These are phyloP conservation scores for Neosilurus hyrtlii DNA, from an alignment of 2,797 vertebrate species.

Conservation along the genomic window DNA sequence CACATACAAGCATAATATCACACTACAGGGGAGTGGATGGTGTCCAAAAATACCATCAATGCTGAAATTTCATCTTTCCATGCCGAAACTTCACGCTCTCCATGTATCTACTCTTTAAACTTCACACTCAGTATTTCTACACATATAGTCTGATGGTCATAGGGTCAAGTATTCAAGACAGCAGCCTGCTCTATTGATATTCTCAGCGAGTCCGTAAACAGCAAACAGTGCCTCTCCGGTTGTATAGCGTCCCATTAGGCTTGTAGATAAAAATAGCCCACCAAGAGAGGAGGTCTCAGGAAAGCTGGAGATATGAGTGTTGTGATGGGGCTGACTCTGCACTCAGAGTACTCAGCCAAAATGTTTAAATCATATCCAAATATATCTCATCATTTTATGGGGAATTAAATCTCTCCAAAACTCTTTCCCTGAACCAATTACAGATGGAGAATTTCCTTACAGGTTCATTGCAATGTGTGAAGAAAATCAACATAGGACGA, in stretches of 20 bases:
- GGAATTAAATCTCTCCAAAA: conserved; percentile 14
- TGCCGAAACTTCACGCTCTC: neutral
- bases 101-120: conserved; percentile 5
- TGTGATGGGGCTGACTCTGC: conserved; percentile 40
- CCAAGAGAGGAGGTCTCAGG: conserved; percentile 63
- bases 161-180: conserved; percentile 46
- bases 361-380: conserved; percentile 35
- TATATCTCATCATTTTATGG: conserved; percentile 24
- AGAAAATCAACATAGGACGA: neutral
- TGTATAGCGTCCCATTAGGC: conserved; percentile 67
- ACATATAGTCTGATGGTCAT: conserved; percentile 9
- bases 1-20: neutral
- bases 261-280: conserved; percentile 69
- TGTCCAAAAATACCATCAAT: neutral
- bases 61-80: neutral
- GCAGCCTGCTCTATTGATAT: conserved; percentile 47
- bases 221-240: conserved; percentile 62
- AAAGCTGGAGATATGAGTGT: conserved; percentile 64
- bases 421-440: conserved; percentile 23
- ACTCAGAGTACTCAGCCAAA: conserved; percentile 31
- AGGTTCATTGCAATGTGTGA: neutral
- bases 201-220: conserved; percentile 51
- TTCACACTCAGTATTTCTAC: conserved; percentile 1
- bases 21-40: neutral
- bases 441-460: conserved; percentile 24